phyloP scores from a whole-genome alignment of 2,113 vertebrate genomes.

The Pogonocichla stellata region DNA sequence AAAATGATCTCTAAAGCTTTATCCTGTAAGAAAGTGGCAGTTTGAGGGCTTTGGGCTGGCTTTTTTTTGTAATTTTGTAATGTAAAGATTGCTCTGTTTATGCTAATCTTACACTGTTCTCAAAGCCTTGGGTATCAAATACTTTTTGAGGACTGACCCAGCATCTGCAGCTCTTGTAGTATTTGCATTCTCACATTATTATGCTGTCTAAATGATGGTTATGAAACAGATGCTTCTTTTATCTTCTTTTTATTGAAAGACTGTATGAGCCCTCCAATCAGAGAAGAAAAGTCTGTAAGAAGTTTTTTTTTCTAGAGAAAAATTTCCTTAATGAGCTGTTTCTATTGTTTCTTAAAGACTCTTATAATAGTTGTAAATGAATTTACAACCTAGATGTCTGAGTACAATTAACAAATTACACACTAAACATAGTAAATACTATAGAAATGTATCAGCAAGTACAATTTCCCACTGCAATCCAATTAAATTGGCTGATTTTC shows the following conservation, averaged over 20 bases:
- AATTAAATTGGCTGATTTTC: not conserved
- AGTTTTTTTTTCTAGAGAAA: not conserved
- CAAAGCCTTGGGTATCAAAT: not conserved
- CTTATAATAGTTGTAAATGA: slow-evolving; percentile 13
- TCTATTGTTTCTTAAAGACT: not conserved
- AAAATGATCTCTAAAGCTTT: not conserved
- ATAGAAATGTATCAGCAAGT: not conserved
- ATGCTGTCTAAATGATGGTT: not conserved
- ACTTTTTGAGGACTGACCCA: not conserved
- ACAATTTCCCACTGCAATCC: not conserved
- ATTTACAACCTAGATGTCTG: not conserved
- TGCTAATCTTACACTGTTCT: not conserved
- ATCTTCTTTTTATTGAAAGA: not conserved
- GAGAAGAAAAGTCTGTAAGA: not conserved
- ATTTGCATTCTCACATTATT: not conserved
- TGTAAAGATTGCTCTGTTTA: not conserved
- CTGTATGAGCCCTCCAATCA: not conserved
- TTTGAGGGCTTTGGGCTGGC: not conserved
- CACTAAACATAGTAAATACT: not conserved
- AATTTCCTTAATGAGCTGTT: not conserved
- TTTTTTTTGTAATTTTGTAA: not conserved
- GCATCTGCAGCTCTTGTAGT: not conserved
- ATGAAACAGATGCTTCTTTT: slow-evolving; percentile 13
- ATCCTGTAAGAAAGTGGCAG: not conserved
- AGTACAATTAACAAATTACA: not conserved